Conservation (phyloP, 1,140 invertebrate genomes). For the Brachionus rotundiformis region DNA sequence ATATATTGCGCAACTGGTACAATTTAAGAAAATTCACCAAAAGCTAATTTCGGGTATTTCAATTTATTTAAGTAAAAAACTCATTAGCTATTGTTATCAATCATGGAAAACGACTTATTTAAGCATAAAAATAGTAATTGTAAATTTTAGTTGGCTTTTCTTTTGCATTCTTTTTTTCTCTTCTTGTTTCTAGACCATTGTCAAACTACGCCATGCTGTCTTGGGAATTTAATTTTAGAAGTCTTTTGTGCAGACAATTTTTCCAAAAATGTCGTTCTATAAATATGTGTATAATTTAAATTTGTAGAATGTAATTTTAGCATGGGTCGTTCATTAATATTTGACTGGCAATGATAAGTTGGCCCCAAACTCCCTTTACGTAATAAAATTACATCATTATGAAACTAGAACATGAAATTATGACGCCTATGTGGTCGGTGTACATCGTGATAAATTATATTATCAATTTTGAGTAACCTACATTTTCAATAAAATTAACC, state of each 20-base stretch:
- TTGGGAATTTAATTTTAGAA: background rate
- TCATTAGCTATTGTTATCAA: slow-evolving; percentile 46
- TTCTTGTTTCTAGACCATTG: background rate
- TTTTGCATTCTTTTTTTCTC: slow-evolving; percentile 3
- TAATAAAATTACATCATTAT: slow-evolving; percentile 40
- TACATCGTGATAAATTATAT: slow-evolving; percentile 34
- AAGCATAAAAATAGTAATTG: slow-evolving; percentile 36
- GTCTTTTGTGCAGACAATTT: background rate
- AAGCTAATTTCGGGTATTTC: slow-evolving; percentile 27
- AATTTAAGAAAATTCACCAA: slow-evolving; percentile 28
- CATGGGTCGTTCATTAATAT: background rate
- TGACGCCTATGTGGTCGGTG: background rate
- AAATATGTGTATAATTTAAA: background rate
- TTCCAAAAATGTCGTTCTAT: background rate
- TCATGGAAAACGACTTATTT: slow-evolving; percentile 42
- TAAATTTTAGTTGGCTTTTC: background rate
- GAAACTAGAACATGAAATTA: slow-evolving; percentile 48
- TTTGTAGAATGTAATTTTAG: background rate
- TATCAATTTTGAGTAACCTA: slow-evolving; percentile 43
- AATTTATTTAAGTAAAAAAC: slow-evolving; percentile 40
- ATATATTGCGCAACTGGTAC: background rate
- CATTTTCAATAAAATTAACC: slow-evolving; percentile 29
- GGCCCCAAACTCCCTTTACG: background rate
- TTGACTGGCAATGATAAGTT: background rate
- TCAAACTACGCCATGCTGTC: background rate